Percentiles rank a stretch among this genome's conserved stretches.
Conservation (phyloP, 2,888 invertebrate species). For the Coecobrya sp. region DNA sequence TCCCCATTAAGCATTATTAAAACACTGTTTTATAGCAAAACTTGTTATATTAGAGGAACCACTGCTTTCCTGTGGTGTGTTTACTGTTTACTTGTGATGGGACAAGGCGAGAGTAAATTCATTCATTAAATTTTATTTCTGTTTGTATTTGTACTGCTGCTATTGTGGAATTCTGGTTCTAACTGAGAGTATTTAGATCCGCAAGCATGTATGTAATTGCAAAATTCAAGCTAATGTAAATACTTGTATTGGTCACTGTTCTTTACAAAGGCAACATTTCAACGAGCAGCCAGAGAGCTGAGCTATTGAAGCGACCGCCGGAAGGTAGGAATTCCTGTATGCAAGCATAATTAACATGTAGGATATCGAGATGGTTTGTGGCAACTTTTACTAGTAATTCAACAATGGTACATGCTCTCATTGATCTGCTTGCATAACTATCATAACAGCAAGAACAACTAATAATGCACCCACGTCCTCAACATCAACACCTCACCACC, state of each 20-base stretch:
- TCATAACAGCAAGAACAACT: not conserved
- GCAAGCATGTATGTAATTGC: not conserved
- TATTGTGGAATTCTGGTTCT: not conserved
- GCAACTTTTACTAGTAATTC: conserved; percentile 40
- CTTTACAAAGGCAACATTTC: not conserved
- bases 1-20: not conserved
- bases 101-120: conserved; percentile 4
- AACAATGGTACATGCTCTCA: conserved; percentile 10
- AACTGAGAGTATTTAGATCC: not conserved
- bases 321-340: conserved; percentile 31
- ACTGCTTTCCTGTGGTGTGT: too few species aligned
- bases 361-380: not conserved
- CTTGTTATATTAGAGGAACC: not conserved
- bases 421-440: conserved; percentile 31
- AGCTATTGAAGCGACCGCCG: conserved; percentile 7
- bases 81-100: not conserved
- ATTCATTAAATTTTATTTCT: conserved; percentile 20
- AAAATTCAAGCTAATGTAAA: too few species aligned
- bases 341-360: not conserved
- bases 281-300: not conserved
- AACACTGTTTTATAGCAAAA: not conserved
- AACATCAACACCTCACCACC: conserved; percentile 1
- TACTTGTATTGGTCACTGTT: not conserved
- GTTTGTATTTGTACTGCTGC: not conserved
- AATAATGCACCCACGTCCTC: conserved; percentile 1